Conservation (phyloP, 2,113 vertebrate species). For the Cervus canadensis region DNA sequence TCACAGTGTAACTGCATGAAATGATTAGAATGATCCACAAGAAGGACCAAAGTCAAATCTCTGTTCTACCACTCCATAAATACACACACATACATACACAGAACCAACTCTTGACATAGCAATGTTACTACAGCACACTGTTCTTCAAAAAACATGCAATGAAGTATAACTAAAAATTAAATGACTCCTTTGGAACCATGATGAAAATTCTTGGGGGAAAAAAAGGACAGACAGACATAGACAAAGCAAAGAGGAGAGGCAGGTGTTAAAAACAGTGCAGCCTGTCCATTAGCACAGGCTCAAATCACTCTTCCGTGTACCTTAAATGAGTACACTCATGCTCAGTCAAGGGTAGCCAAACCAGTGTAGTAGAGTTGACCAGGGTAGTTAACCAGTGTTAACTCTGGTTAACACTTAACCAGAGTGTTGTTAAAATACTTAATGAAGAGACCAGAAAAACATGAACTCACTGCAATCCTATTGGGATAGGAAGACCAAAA, state of each 20-base stretch:
- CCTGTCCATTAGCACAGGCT: background rate
- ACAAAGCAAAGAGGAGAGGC: background rate
- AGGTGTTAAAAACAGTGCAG: background rate
- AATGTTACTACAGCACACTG: background rate
- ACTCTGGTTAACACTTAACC: background rate
- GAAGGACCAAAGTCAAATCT: background rate
- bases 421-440: background rate
- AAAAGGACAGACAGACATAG: background rate
- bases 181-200: background rate
- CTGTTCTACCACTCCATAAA: background rate
- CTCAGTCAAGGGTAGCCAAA: background rate
- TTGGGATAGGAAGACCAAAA: background rate
- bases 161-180: background rate
- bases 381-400: too few relatives aligned
- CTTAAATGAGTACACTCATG: background rate
- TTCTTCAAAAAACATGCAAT: background rate
- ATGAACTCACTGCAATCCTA: background rate
- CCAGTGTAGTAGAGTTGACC: too few relatives aligned
- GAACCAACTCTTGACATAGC: background rate
- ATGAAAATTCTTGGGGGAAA: background rate
- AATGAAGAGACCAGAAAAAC: background rate
- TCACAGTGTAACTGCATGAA: background rate
- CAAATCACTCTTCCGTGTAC: background rate
- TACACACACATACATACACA: background rate
- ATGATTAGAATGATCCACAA: background rate